These are phyloP conservation scores for Misgurnus mizolepis DNA, from an alignment of 2,113 vertebrate genomes.

Conservation along the genomic window DNA sequence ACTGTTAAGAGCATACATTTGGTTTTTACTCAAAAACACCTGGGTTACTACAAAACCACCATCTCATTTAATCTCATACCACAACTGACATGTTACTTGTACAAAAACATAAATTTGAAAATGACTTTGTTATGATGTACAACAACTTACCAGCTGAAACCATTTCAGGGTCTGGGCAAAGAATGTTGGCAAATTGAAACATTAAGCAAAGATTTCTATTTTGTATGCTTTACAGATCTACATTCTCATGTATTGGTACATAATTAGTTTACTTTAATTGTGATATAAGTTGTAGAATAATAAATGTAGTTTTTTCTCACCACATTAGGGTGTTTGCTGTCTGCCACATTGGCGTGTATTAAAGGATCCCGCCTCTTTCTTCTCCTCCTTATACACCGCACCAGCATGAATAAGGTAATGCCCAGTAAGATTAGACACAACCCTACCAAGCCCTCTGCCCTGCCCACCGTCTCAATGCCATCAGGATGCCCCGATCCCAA, in stretches of 20 bases:
- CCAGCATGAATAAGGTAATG: conserved; percentile 49
- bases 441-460: conserved; percentile 61
- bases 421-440: conserved; percentile 60
- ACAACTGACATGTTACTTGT: not conserved
- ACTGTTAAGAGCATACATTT: not conserved
- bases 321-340: conserved; percentile 81
- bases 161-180: conserved; percentile 75
- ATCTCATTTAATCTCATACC: not conserved
- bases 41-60: not conserved
- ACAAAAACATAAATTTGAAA: too few species aligned
- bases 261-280: too few species aligned
- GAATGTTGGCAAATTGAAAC: conserved; percentile 44
- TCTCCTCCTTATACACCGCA: conserved; percentile 65
- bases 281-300: too few species aligned
- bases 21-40: not conserved
- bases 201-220: not conserved
- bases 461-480: conserved; percentile 48
- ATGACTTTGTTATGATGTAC: too few species aligned
- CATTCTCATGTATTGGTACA: too few species aligned
- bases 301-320: conserved; percentile 63
- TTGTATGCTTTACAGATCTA: too few species aligned
- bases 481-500: conserved; percentile 45
- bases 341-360: conserved; percentile 72
- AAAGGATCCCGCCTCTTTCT: conserved; percentile 65
- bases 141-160: conserved; percentile 79